phyloP scores from a whole-genome alignment of 2,797 vertebrate species.

The Syngnathus rostellatus region DNA sequence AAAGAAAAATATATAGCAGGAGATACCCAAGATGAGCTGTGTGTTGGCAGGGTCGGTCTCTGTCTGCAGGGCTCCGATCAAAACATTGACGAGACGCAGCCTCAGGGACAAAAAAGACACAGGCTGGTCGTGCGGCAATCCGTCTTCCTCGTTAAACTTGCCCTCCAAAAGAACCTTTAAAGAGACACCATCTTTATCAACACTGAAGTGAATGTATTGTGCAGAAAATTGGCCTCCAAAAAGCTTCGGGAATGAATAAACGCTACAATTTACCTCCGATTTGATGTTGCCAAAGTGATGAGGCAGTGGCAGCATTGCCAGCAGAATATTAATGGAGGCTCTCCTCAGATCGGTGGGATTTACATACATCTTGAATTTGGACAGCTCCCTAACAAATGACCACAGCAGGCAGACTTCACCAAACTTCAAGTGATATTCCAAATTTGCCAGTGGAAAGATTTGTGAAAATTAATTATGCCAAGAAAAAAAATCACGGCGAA shows the following conservation, averaged over 20 bases:
- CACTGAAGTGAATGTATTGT: background rate
- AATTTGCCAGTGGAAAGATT: background rate
- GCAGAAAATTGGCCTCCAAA: background rate
- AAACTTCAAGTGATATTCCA: background rate
- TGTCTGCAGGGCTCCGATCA: constrained; percentile 92
- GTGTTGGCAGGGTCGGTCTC: constrained; percentile 95
- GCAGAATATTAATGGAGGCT: constrained; percentile 91
- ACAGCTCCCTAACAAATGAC: constrained; percentile 77
- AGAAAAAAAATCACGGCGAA: background rate
- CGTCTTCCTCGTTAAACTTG: constrained; percentile 91
- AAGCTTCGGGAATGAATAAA: background rate
- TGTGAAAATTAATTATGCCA: background rate
- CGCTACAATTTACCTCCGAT: constrained; percentile 78
- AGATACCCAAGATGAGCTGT: constrained; percentile 88
- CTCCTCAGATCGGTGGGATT: constrained; percentile 90
- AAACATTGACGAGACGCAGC: constrained; percentile 88
- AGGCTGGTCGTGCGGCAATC: constrained; percentile 81
- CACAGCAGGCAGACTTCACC: background rate
- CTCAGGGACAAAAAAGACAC: constrained; percentile 90
- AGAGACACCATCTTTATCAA: background rate
- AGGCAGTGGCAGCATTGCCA: constrained; percentile 88
- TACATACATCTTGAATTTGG: constrained; percentile 93
- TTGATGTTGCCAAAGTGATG: constrained; percentile 94
- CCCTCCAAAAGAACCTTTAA: constrained; percentile 87
- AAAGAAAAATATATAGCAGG: background rate